Evolutionary conservation across 2,797 vertebrate genomes (phyloP).

Genomic region (Mormyrus hasselquistii): DNA sequence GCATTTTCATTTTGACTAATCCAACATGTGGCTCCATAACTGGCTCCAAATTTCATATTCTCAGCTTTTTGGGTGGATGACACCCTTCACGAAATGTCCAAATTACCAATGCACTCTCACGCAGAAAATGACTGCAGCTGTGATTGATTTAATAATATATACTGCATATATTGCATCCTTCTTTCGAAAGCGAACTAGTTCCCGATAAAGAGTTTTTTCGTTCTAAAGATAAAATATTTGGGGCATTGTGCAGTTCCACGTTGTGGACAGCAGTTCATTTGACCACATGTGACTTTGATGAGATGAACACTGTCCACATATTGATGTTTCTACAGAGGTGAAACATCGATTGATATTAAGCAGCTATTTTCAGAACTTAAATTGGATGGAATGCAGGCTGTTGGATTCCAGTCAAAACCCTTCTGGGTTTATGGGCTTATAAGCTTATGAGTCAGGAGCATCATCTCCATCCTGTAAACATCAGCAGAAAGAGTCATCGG

Average conservation of each 20-base stretch:
- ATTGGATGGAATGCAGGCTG: background rate
- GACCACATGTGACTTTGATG: background rate
- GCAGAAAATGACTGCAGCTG: background rate
- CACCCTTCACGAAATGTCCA: background rate
- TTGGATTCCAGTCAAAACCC: conserved; percentile 2
- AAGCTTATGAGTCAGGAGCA: background rate
- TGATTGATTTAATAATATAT: background rate
- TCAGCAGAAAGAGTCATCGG: background rate
- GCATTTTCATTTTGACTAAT: background rate
- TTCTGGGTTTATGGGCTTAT: conserved; percentile 2
- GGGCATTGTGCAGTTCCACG: background rate
- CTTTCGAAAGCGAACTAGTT: background rate
- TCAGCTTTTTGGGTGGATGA: background rate
- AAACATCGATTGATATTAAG: background rate
- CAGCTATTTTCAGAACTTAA: conserved; percentile 11
- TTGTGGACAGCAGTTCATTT: background rate
- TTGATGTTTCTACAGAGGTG: background rate
- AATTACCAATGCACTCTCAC: background rate
- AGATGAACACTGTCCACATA: background rate
- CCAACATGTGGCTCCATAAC: background rate
- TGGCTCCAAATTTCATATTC: background rate
- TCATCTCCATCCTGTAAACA: conserved; percentile 1
- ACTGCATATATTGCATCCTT: background rate
- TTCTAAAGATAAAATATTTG: background rate
- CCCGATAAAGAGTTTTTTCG: background rate